A percentile compares a stretch with the other conserved stretches of the same genome.
These are phyloP conservation scores for Thunnus thynnus DNA, from an alignment of 2,113 vertebrate genomes.

Conservation along the genomic window DNA sequence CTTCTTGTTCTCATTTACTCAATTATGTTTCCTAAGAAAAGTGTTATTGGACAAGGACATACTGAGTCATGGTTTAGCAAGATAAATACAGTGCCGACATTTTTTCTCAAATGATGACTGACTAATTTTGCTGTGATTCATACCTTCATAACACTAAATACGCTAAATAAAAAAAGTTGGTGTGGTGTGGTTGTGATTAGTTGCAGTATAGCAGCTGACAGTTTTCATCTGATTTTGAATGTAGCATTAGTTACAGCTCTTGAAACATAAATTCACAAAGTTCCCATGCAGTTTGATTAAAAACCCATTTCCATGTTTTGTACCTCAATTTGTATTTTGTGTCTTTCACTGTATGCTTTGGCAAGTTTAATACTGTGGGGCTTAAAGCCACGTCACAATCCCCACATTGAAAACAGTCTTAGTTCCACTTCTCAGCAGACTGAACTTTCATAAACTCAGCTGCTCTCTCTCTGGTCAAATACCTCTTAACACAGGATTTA, in stretches of 20 bases:
- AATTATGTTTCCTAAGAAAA: not conserved
- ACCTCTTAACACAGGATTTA: conserved; percentile 57
- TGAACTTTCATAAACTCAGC: conserved; percentile 59
- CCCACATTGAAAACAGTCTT: conserved; percentile 65
- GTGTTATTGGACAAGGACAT: not conserved
- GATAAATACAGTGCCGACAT: conserved; percentile 15
- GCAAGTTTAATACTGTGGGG: conserved; percentile 34
- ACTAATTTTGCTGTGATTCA: conserved; percentile 33
- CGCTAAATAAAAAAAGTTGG: not conserved
- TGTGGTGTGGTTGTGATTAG: not conserved
- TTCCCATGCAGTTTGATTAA: conserved; percentile 27
- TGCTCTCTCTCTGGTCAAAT: conserved; percentile 47
- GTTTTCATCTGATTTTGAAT: conserved; percentile 36
- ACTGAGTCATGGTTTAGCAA: conserved; percentile 25
- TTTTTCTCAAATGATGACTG: conserved; percentile 29
- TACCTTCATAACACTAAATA: conserved; percentile 9
- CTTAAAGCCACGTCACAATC: conserved; percentile 52
- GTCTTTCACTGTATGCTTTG: conserved; percentile 31
- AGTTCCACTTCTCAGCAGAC: conserved; percentile 75
- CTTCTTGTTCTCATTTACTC: not conserved
- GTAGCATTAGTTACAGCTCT: conserved; percentile 28
- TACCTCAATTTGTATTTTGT: conserved; percentile 33
- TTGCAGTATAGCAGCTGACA: not conserved
- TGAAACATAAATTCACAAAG: conserved; percentile 15
- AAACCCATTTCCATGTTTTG: conserved; percentile 8